Percentiles rank a stretch among this genome's conserved stretches.
Conservation (phyloP, 1,140 invertebrate genomes). For the Ceratitis capitata region DNA sequence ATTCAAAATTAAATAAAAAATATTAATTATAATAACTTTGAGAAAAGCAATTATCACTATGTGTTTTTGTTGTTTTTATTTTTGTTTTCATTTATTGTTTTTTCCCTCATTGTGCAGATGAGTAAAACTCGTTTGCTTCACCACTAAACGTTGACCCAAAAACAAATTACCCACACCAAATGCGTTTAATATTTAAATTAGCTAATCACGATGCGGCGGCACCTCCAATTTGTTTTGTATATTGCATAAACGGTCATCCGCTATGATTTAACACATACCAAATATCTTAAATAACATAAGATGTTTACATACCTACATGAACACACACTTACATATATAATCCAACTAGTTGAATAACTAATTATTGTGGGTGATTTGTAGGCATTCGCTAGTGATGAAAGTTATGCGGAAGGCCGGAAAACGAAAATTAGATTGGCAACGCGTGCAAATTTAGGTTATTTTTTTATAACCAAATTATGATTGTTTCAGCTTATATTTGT, state of each 20-base stretch:
- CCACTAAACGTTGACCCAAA: slow-evolving; percentile 6
- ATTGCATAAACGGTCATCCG: not conserved
- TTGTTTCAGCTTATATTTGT: too few species aligned
- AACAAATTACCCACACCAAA: slow-evolving; percentile 8
- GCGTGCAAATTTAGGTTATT: too few species aligned
- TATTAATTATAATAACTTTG: not conserved
- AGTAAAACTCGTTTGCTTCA: slow-evolving; percentile 21
- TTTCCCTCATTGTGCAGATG: not conserved
- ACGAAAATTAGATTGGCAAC: too few species aligned
- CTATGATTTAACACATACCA: not conserved
- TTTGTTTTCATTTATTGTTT: not conserved
- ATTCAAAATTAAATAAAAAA: not conserved
- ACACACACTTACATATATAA: not conserved
- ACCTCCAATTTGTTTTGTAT: not conserved
- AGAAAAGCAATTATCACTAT: not conserved
- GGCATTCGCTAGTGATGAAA: not conserved
- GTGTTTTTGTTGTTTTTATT: not conserved
- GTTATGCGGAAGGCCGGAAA: not conserved
- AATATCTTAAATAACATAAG: not conserved
- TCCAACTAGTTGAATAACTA: not conserved
- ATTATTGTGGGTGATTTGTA: slow-evolving; percentile 10
- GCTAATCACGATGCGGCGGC: not conserved
- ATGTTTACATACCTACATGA: not conserved
- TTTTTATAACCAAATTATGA: too few species aligned
- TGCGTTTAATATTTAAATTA: not conserved